Evolutionary conservation across 2,113 vertebrate genomes (phyloP).

Genomic region (Onychostoma macrolepis): DNA sequence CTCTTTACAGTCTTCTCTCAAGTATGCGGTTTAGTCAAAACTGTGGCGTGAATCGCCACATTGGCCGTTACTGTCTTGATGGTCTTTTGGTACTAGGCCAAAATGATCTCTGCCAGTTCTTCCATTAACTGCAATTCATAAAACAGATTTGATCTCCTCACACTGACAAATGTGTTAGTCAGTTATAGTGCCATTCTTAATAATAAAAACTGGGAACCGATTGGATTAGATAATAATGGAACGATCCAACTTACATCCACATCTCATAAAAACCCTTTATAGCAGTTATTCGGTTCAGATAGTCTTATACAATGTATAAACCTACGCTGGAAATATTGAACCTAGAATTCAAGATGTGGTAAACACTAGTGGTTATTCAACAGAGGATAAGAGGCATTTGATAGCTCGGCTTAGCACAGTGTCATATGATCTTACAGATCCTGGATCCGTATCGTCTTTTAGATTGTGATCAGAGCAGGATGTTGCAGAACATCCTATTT

Average conservation of each 20-base stretch:
- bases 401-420: neutral
- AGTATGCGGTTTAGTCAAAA: conserved; percentile 24
- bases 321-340: neutral
- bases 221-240: neutral
- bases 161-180: neutral
- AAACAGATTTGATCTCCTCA: neutral
- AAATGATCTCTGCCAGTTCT: neutral
- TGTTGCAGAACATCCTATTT: conserved; percentile 14
- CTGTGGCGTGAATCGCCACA: conserved; percentile 17
- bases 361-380: neutral
- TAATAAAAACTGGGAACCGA: neutral
- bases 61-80: conserved; percentile 33
- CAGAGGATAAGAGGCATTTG: neutral
- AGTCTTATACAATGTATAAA: neutral
- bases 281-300: neutral
- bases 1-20: conserved; percentile 2
- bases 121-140: conserved; percentile 7
- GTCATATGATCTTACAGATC: conserved; percentile 2
- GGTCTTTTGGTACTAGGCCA: conserved; percentile 6
- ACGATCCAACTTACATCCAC: neutral
- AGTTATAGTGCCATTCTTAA: neutral
- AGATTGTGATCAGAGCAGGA: neutral
- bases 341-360: neutral
- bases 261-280: neutral
- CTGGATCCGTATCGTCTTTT: neutral